Evolutionary conservation across 2,888 invertebrate species (phyloP).

Genomic region (Coenonympha arcania): DNA sequence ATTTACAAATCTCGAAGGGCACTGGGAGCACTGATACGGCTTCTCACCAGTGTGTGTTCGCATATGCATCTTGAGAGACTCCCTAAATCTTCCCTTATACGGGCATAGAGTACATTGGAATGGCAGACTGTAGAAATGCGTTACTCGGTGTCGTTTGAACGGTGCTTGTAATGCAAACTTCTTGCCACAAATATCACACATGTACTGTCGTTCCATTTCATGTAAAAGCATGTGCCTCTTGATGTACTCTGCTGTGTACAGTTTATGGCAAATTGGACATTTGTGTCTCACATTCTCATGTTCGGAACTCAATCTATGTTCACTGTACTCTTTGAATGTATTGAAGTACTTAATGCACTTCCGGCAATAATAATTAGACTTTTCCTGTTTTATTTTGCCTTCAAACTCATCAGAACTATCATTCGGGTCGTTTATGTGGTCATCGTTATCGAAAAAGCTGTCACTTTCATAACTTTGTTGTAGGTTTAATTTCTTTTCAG

Average conservation of each 20-base stretch:
- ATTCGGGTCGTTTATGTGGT: conserved; percentile 16
- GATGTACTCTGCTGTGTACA: conserved; percentile 46
- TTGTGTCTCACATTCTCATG: conserved; percentile 48
- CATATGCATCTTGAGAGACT: conserved; percentile 64
- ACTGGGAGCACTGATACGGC: conserved; percentile 57
- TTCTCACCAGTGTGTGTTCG: conserved; percentile 61
- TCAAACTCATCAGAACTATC: conserved; percentile 4
- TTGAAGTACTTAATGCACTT: conserved; percentile 50
- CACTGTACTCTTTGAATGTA: conserved; percentile 43
- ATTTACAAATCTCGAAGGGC: conserved; percentile 53
- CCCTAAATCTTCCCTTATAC: conserved; percentile 55
- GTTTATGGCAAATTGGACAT: conserved; percentile 55
- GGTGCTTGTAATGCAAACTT: conserved; percentile 46
- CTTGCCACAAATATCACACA: conserved; percentile 66
- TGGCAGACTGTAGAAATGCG: conserved; percentile 55
- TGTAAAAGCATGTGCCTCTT: conserved; percentile 52
- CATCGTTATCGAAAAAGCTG: conserved; percentile 18
- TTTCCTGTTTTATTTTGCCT: no score
- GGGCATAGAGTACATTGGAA: conserved; percentile 59
- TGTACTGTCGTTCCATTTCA: conserved; percentile 36
- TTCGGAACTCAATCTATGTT: conserved; percentile 48
- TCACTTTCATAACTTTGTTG: conserved; percentile 29
- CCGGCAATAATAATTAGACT: conserved; percentile 38
- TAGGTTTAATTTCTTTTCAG: conserved; percentile 43
- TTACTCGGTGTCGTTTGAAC: conserved; percentile 52